Conservation (phyloP, 2,888 invertebrate species). For the Leptogaster cylindrica region DNA sequence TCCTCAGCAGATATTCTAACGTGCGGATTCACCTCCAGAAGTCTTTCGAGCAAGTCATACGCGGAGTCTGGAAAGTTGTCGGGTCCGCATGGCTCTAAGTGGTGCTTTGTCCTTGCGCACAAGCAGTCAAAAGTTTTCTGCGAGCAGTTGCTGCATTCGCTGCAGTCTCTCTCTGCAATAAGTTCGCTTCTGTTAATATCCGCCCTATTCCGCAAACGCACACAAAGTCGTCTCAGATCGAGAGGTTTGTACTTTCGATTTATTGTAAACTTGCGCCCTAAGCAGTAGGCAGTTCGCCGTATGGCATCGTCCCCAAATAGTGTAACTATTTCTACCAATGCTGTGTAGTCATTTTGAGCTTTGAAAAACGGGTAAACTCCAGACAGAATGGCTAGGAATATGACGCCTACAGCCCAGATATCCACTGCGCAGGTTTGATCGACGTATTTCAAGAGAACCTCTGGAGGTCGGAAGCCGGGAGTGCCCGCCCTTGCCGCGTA, state of each 20-base stretch:
- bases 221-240: constrained; percentile 63
- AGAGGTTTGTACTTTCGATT: constrained; percentile 64
- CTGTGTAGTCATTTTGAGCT: constrained; percentile 78
- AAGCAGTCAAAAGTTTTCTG: constrained; percentile 60
- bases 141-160: constrained; percentile 60
- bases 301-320: constrained; percentile 77
- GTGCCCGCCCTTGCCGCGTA: constrained; percentile 85
- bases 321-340: constrained; percentile 81
- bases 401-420: constrained; percentile 88
- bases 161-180: constrained; percentile 52
- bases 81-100: constrained; percentile 54
- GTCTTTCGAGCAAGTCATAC: constrained; percentile 72
- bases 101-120: constrained; percentile 56
- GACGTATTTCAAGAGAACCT: constrained; percentile 79
- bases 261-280: constrained; percentile 67
- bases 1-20: constrained; percentile 74
- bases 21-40: constrained; percentile 81
- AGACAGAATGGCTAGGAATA: constrained; percentile 78
- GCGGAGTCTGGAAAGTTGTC: constrained; percentile 72
- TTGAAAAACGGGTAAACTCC: constrained; percentile 85
- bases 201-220: constrained; percentile 59
- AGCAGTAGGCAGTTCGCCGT: constrained; percentile 69
- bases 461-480: constrained; percentile 88
- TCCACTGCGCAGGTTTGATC: constrained; percentile 86
- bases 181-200: constrained; percentile 56